Conservation (phyloP, 2,888 invertebrate species). For the Abrostola triplasia region DNA sequence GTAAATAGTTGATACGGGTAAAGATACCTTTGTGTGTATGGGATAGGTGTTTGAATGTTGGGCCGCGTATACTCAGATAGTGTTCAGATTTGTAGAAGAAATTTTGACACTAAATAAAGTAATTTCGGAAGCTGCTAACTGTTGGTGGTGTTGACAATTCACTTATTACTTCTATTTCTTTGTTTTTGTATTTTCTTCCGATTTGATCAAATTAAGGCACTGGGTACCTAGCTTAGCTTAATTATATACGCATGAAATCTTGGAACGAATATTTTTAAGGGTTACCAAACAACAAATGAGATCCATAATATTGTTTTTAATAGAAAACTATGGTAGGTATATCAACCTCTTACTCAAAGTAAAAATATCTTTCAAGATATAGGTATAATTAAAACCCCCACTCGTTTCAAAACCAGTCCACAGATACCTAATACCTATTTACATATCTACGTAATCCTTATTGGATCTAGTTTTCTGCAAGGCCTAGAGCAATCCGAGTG, state of each 20-base stretch:
- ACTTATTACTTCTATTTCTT: not conserved
- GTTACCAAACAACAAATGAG: too few species aligned
- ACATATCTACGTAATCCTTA: conserved; percentile 32
- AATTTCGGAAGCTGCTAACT: too few species aligned
- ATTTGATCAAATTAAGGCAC: too few species aligned
- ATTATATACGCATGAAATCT: too few species aligned
- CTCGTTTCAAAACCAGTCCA: conserved; percentile 30
- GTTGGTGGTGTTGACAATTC: too few species aligned
- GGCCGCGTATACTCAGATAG: not conserved
- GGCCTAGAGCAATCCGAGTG: conserved; percentile 14
- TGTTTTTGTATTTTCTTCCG: not conserved
- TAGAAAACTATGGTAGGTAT: too few species aligned
- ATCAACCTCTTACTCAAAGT: not conserved
- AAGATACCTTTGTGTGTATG: conserved; percentile 26
- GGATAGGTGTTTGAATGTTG: conserved; percentile 1
- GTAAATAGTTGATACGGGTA: conserved; percentile 53
- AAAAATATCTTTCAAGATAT: conserved; percentile 3
- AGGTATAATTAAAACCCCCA: conserved; percentile 3
- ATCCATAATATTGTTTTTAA: too few species aligned
- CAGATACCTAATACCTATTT: conserved; percentile 29
- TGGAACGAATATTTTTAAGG: too few species aligned
- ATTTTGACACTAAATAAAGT: not conserved
- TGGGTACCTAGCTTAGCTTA: too few species aligned
- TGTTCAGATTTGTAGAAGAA: not conserved
- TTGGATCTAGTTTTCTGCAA: conserved; percentile 32